Evolutionary conservation across 2,888 invertebrate species (phyloP).

Genomic region (Kuschelorhynchus macadamiae): DNA sequence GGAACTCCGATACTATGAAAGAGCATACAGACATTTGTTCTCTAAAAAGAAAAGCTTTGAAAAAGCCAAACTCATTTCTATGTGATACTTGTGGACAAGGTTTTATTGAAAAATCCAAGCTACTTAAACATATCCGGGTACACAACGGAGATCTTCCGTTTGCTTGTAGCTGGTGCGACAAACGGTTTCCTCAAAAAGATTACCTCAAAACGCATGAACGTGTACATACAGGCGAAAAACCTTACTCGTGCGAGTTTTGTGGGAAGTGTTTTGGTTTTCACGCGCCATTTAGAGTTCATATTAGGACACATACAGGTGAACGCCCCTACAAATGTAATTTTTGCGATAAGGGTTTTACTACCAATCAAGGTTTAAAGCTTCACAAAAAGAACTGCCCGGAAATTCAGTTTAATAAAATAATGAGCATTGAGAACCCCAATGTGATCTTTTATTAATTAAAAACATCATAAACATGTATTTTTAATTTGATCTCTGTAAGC

Average conservation of each 20-base stretch:
- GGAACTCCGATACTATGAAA: slow-evolving; percentile 64
- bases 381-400: slow-evolving; percentile 57
- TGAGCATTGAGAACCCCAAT: background rate
- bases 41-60: slow-evolving; percentile 54
- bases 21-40: slow-evolving; percentile 65
- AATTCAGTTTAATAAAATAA: slow-evolving; percentile 36
- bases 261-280: slow-evolving; percentile 74
- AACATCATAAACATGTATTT: too few relatives aligned
- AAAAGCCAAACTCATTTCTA: slow-evolving; percentile 47
- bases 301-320: slow-evolving; percentile 74
- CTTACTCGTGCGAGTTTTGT: slow-evolving; percentile 73
- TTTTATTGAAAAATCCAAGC: slow-evolving; percentile 59
- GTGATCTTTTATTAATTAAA: too few relatives aligned
- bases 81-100: slow-evolving; percentile 64
- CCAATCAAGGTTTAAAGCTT: slow-evolving; percentile 58
- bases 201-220: slow-evolving; percentile 73
- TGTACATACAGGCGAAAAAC: slow-evolving; percentile 75
- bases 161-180: slow-evolving; percentile 70
- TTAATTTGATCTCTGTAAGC: too few relatives aligned
- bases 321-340: slow-evolving; percentile 71
- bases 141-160: slow-evolving; percentile 71
- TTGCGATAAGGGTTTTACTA: slow-evolving; percentile 60
- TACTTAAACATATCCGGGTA: slow-evolving; percentile 62
- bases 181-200: slow-evolving; percentile 65
- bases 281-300: slow-evolving; percentile 74